These are phyloP conservation scores for Sesia apiformis DNA, from an alignment of 2,888 invertebrate genomes.

Conservation along the genomic window DNA sequence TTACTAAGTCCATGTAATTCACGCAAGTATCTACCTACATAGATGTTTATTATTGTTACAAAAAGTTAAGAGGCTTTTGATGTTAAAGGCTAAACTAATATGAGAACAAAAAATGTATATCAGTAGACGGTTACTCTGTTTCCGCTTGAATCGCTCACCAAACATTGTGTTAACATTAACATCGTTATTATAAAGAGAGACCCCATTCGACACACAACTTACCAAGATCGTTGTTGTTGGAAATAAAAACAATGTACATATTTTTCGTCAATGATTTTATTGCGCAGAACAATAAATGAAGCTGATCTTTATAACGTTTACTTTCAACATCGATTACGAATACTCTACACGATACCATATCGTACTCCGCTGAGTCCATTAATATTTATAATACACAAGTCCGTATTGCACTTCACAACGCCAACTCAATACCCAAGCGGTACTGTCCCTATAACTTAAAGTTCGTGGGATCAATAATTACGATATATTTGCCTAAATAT, in stretches of 20 bases:
- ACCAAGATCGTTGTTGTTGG: constrained; percentile 16
- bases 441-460: constrained; percentile 65
- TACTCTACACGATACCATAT: constrained; percentile 65
- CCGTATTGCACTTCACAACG: constrained; percentile 68
- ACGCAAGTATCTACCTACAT: no score
- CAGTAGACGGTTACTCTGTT: constrained; percentile 19
- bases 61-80: no score
- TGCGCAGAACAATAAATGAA: constrained; percentile 74
- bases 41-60: no score
- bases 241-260: constrained; percentile 59
- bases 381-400: constrained; percentile 57
- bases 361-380: constrained; percentile 50
- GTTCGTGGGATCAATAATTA: constrained; percentile 69
- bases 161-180: constrained; percentile 14
- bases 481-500: constrained; percentile 73
- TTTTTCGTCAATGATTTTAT: constrained; percentile 71
- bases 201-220: constrained; percentile 34
- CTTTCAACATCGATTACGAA: constrained; percentile 74
- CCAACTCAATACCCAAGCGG: constrained; percentile 54
- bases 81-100: no score
- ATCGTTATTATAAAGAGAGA: constrained; percentile 28
- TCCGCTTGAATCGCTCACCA: constrained; percentile 31
- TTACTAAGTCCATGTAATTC: no score
- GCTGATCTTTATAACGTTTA: constrained; percentile 73
- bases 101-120: neutral